Base-by-base conservation (phyloP, 1,140 invertebrate species). In the Trichonephila clavipes region DNA sequence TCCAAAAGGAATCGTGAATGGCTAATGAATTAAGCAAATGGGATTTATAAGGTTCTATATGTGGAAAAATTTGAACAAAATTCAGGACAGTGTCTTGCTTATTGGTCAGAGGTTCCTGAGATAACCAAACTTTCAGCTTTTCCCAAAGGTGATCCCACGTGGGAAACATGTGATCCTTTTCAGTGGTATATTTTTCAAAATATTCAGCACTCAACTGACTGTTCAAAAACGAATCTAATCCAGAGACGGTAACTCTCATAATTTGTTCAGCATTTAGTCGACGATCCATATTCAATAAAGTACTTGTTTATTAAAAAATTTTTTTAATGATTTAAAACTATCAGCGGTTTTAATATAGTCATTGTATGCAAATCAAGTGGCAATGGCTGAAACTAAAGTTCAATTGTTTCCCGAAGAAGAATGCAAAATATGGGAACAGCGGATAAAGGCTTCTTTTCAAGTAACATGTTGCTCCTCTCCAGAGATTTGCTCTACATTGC, bases 1-100 rank as follows among this genome's bases (percentile, higher is more conserved):
- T 89, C 87, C 87, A 89, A 72, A 89, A 89, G 2, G 21, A 28
- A n/a, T 89, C 87, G 66, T 89, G 87, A 21, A 88, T 8, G 21
- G 18, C 19, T 16, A 88, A 28, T 8, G 87, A 66, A 12, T 69
- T 40, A 1, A n/a, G 14, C 14, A 72, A 34, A 19, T 72, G 6
- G 7, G 7, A 2, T 44, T 10, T 5, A 72, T 51, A 66, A 16
- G 87, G 40, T 72, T 40, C 3, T 8, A 8, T 10, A 12, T 69
- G 14, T 6, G 87, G 87, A 40, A 88, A 14, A 16, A 18, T 44
- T 10, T 28, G 19, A 2, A 40, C 64, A 2, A 88, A 72, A 69
- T 21, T 58, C 12, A 72, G 16, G 51, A 88, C 44, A 18, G 87
- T 7, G 18, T 44, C 34, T n/a, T 5, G 28, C 87, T 72, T 88